These are phyloP conservation scores for Diadophis punctatus DNA, from an alignment of 2,113 vertebrate species.

Conservation along the genomic window DNA sequence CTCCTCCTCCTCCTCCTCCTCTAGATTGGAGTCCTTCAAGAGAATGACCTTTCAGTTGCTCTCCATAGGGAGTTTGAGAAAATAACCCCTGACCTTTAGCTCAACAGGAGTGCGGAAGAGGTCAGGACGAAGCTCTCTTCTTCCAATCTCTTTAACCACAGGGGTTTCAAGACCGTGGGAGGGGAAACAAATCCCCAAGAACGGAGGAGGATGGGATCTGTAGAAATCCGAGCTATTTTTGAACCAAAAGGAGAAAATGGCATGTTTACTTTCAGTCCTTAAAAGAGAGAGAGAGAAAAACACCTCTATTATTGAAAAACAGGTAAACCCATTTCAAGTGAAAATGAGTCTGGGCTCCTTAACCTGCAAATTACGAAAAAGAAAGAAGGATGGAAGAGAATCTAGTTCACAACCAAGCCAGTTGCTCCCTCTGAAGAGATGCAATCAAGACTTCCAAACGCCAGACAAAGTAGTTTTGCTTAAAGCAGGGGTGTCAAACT, in stretches of 20 bases:
- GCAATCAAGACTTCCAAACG: slow-evolving; percentile 57
- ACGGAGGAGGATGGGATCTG: slow-evolving; percentile 25
- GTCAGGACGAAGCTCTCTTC: slow-evolving; percentile 56
- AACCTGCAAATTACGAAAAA: slow-evolving; percentile 61
- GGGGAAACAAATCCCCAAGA: background rate
- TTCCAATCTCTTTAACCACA: slow-evolving; percentile 44
- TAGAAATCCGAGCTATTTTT: slow-evolving; percentile 42
- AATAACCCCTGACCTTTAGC: slow-evolving; percentile 64
- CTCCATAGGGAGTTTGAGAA: slow-evolving; percentile 63
- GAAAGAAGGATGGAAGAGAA: slow-evolving; percentile 11
- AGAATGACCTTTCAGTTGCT: slow-evolving; percentile 60
- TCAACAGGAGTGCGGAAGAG: slow-evolving; percentile 54
- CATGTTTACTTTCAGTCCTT: slow-evolving; percentile 35
- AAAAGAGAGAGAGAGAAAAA: background rate
- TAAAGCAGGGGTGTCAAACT: slow-evolving; percentile 34
- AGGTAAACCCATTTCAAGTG: slow-evolving; percentile 35
- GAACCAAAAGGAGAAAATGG: slow-evolving; percentile 17
- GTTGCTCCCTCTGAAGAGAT: slow-evolving; percentile 53
- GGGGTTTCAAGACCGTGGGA: slow-evolving; percentile 16
- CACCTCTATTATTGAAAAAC: slow-evolving; percentile 32
- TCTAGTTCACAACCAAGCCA: slow-evolving; percentile 42
- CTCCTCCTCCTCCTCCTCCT: slow-evolving; percentile 25
- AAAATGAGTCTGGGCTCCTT: slow-evolving; percentile 29
- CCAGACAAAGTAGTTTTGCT: slow-evolving; percentile 52
- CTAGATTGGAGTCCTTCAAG: slow-evolving; percentile 10